Evolutionary conservation across 1,140 invertebrate genomes (phyloP).

Genomic region (Magallana ariakensis): DNA sequence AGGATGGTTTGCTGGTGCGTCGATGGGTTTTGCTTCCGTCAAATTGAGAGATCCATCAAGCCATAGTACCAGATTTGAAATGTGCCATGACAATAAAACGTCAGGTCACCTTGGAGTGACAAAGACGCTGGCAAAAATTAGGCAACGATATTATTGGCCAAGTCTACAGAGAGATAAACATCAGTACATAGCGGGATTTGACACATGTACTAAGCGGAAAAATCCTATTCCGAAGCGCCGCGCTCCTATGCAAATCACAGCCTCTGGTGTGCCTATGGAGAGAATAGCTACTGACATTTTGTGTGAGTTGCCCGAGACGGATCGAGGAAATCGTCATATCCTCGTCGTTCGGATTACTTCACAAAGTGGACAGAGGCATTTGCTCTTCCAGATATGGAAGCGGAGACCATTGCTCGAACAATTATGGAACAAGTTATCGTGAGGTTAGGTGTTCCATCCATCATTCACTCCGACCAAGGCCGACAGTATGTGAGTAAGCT

Average conservation of each 20-base stretch:
- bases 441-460: too few species aligned
- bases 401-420: neutral
- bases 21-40: constrained; percentile 58
- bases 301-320: constrained; percentile 33
- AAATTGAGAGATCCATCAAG: constrained; percentile 78
- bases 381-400: neutral
- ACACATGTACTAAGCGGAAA: neutral
- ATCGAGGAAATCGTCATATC: constrained; percentile 2
- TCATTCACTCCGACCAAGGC: constrained; percentile 54
- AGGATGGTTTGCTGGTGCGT: neutral
- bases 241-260: constrained; percentile 13
- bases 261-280: constrained; percentile 3
- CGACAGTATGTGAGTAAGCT: constrained; percentile 46
- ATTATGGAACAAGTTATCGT: too few species aligned
- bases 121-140: constrained; percentile 13
- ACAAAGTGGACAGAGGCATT: constrained; percentile 14
- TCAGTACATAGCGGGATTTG: too few species aligned
- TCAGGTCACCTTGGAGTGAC: constrained; percentile 33
- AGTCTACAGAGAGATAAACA: neutral
- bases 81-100: neutral
- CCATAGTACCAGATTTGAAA: neutral
- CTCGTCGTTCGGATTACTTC: constrained; percentile 34
- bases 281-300: constrained; percentile 36
- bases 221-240: neutral
- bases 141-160: constrained; percentile 20